Conservation (phyloP, 2,888 invertebrate genomes). For the Lochmaea crataegi region DNA sequence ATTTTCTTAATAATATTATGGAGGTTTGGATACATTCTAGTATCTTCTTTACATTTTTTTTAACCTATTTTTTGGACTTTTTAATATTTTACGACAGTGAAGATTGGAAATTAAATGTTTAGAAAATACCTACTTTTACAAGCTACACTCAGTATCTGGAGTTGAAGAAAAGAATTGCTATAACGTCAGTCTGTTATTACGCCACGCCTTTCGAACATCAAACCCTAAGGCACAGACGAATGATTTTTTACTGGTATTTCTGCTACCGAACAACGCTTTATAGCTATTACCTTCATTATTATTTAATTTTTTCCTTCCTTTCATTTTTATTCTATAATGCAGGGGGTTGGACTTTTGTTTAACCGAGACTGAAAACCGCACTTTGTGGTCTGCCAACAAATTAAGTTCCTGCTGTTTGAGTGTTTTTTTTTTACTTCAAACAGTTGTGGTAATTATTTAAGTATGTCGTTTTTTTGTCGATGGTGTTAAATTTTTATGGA, state of each 20-base stretch:
- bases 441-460: conserved; percentile 8
- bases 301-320: conserved; percentile 36
- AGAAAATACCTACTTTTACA: background rate
- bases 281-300: conserved; percentile 35
- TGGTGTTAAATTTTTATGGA: background rate
- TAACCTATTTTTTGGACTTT: too few species aligned
- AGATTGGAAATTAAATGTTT: too few species aligned
- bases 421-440: background rate
- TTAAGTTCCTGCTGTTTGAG: conserved; percentile 20
- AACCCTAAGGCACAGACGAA: conserved; percentile 37
- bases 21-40: too few species aligned
- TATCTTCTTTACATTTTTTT: too few species aligned
- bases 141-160: background rate
- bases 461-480: background rate
- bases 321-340: conserved; percentile 32
- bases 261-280: conserved; percentile 38
- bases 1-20: too few species aligned
- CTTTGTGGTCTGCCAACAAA: conserved; percentile 21
- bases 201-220: conserved; percentile 43
- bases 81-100: too few species aligned
- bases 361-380: conserved; percentile 9
- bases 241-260: conserved; percentile 38
- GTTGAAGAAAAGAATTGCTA: background rate
- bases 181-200: conserved; percentile 46
- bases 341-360: conserved; percentile 24